Evolutionary conservation across 1,140 invertebrate species (phyloP).

Genomic region (Lordiphosa clarofinis): DNA sequence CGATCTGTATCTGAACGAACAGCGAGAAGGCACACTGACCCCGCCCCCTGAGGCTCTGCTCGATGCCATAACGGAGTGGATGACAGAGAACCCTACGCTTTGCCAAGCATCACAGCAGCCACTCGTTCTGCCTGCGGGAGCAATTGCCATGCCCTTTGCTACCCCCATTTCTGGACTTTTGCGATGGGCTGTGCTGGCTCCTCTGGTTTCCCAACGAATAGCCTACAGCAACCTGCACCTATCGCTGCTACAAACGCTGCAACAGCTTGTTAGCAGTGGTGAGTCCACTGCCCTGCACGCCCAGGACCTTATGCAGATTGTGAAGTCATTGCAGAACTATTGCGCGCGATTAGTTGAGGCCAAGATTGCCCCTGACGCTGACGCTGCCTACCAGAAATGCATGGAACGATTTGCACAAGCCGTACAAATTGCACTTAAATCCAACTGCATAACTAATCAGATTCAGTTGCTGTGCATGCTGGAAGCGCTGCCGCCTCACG

Average conservation of each 20-base stretch:
- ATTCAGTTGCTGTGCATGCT: slow-evolving; percentile 82
- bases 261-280: slow-evolving; percentile 80
- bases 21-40: slow-evolving; percentile 70
- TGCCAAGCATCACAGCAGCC: slow-evolving; percentile 87
- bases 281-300: slow-evolving; percentile 82
- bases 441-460: slow-evolving; percentile 88
- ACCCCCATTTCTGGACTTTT: slow-evolving; percentile 89
- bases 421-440: slow-evolving; percentile 86
- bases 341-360: slow-evolving; percentile 72
- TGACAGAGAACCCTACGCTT: slow-evolving; percentile 84
- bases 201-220: slow-evolving; percentile 79
- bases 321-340: slow-evolving; percentile 79
- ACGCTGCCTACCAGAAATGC: slow-evolving; percentile 80
- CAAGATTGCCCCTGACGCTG: slow-evolving; percentile 42
- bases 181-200: slow-evolving; percentile 85
- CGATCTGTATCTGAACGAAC: slow-evolving; percentile 85
- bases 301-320: slow-evolving; percentile 81
- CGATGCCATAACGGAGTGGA: slow-evolving; percentile 85
- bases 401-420: slow-evolving; percentile 89
- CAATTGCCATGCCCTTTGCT: slow-evolving; percentile 90
- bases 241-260: slow-evolving; percentile 83
- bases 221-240: slow-evolving; percentile 84
- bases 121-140: slow-evolving; percentile 85
- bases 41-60: slow-evolving; percentile 83
- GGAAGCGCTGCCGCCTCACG: slow-evolving; percentile 82